Evolutionary conservation across 2,797 vertebrate species (phyloP), one percentile per base, ranked within the genome.

Genomic region (Mus caroli): DNA sequence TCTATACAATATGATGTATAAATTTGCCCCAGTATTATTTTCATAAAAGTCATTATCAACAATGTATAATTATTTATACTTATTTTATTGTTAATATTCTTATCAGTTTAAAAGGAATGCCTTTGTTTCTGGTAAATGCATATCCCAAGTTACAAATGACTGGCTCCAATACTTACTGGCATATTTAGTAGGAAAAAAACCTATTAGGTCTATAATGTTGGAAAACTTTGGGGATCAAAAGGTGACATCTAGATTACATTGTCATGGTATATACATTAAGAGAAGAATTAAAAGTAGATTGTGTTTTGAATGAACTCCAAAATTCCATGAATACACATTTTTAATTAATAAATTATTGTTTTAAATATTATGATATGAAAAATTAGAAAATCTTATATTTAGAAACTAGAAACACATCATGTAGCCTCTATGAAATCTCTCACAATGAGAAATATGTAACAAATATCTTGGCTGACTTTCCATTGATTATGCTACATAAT

Each of bases 381-480:
- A 91, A 26, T 62, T 71, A 67, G 24, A 76, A 79, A 89, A 11
- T 8, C 2, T 67, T 34, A 34, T 78, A 96, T 94, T 87, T 91
- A 71, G n/a, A 37, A 19, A 84, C 77, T 67, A 87, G 0, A 15
- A 78, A 90, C 86, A 43, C 78, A 75, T 54, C 20, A 4, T 56
- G 26, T 79, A 76, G 31, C 34, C 5, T 85, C 62, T 67, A 56
- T 76, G 54, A 75, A 37, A 93, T 83, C 34, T 78, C 92, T 90
- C 46, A 88, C 82, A 85, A 73, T 52, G 31, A 91, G 79, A 96
- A 94, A 93, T 82, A 62, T 67, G 8, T 40, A 84, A 92, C 64
- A 73, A 89, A 60, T 90, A 85, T 10, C 31, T 96, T 95, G 90
- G 80, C 87, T 17, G 3, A 24, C 31, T 94, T 96, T 95, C 76